Evolutionary conservation across 2,113 vertebrate species (phyloP), one percentile per base, ranked within the genome.

Genomic region (Coryphaenoides rupestris): DNA sequence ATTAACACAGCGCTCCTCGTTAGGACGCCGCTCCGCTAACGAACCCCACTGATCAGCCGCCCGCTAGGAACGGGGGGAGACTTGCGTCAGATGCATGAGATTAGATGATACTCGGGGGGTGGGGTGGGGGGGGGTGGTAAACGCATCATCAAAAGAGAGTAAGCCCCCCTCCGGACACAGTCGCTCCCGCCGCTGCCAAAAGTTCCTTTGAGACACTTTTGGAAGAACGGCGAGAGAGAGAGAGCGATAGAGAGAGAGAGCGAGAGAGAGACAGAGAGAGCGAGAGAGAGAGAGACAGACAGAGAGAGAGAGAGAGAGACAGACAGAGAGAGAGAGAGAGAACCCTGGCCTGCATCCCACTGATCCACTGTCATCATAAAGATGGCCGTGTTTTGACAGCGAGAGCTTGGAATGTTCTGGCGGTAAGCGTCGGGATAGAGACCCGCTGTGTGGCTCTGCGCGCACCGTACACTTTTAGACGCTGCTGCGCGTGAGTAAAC

Each of bases 1-100:
- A 84, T 85, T 81, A 79, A 79, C 75, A 76, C 71, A 69, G 13
- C 70, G 77, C 70, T 72, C 69, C 75, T 21, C 78, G 78, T 83
- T 83, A 83, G 80, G 52, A 75, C 55, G 75, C 65, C n/a, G 73
- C 78, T 66, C 2, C 65, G 58, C 10, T 83, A 79, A 84, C 76
- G 75, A 86, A 83, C 78, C 79, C 28, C 28, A 33, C 28, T 63
- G 72, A 63, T 73, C 73, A 78, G 62, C 79, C 17, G 23, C 63
- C 71, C 66, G 66, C 76, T 76, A 9, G 1, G 28, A 81, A 60
- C n/a, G n/a, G n/a, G n/a, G 77, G 67, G 54, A 66, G 76, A 73
- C 68, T 75, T 78, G 72, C 69, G 66, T 68, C 69, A 71, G 67
- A 60, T 72, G 66, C 28, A 33, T 33, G 28, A 33, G 28, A 33